phyloP scores from a whole-genome alignment of 2,113 vertebrate species.

The Xiphophorus couchianus region DNA sequence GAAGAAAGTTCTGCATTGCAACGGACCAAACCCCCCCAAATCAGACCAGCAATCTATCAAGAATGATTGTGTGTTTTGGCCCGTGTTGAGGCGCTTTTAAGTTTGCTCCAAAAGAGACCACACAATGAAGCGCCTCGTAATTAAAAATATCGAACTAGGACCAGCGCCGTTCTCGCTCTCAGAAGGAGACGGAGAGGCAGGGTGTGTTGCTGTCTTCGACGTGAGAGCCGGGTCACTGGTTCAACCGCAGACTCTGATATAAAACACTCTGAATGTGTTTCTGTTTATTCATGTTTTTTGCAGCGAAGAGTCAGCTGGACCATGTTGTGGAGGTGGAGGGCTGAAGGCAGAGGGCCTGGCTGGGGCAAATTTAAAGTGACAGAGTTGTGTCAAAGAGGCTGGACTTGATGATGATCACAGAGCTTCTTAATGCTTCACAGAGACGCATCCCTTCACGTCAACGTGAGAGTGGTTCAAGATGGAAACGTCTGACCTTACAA shows the following conservation, averaged over 20 bases:
- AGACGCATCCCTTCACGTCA: conserved; percentile 32
- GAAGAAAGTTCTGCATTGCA: conserved; percentile 31
- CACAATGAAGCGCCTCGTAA: conserved; percentile 49
- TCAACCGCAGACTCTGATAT: conserved; percentile 43
- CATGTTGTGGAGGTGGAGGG: conserved; percentile 39
- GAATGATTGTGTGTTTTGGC: conserved; percentile 51
- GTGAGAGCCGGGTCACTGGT: conserved; percentile 57
- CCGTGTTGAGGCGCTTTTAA: conserved; percentile 37
- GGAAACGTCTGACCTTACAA: conserved; percentile 68
- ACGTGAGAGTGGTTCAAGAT: conserved; percentile 69
- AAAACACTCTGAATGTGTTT: conserved; percentile 66
- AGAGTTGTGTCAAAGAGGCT: conserved; percentile 74
- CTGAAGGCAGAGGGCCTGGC: conserved; percentile 36
- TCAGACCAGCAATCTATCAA: conserved; percentile 45
- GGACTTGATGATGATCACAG: conserved; percentile 51
- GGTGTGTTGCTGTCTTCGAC: conserved; percentile 52
- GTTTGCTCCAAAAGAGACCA: conserved; percentile 40
- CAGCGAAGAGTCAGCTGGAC: conserved; percentile 67
- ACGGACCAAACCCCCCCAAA: conserved; percentile 30
- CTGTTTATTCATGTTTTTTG: conserved; percentile 62
- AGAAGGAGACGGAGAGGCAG: conserved; percentile 58
- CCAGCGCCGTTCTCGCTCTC: conserved; percentile 23
- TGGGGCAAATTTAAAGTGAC: conserved; percentile 73
- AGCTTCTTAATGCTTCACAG: conserved; percentile 56
- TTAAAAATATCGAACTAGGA: conserved; percentile 39